Evolutionary conservation across 2,797 vertebrate genomes (phyloP).

Genomic region (Argyrosomus regius): DNA sequence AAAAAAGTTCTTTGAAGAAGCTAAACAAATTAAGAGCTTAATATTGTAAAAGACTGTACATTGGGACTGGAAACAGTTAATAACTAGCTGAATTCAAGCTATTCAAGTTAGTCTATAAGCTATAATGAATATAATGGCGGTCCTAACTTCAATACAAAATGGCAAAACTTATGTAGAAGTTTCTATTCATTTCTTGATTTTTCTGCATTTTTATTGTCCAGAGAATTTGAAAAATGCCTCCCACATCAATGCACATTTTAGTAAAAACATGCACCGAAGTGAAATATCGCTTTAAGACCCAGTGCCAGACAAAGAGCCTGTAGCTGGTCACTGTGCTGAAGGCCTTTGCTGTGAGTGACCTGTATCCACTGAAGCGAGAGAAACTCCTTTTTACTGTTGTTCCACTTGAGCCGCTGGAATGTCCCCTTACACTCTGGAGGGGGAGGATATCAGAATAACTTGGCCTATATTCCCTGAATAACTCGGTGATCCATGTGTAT

Average conservation of each 20-base stretch:
- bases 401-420: constrained; percentile 71
- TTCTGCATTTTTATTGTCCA: not conserved
- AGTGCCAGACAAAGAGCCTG: constrained; percentile 16
- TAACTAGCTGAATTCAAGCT: not conserved
- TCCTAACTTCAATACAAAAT: too few species aligned
- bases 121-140: not conserved
- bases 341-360: constrained; percentile 58
- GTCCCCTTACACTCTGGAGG: constrained; percentile 64
- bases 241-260: not conserved
- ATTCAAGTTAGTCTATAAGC: not conserved
- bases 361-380: constrained; percentile 58
- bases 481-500: constrained; percentile 64
- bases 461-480: constrained; percentile 78
- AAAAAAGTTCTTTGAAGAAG: not conserved
- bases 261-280: not conserved
- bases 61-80: not conserved
- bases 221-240: not conserved
- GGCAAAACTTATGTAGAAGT: not conserved
- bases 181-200: not conserved
- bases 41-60: not conserved
- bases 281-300: constrained; percentile 33
- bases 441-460: constrained; percentile 75
- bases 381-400: constrained; percentile 64
- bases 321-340: constrained; percentile 45
- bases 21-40: too few species aligned